Conservation (phyloP, 2,888 invertebrate genomes). For the Empis livida region DNA sequence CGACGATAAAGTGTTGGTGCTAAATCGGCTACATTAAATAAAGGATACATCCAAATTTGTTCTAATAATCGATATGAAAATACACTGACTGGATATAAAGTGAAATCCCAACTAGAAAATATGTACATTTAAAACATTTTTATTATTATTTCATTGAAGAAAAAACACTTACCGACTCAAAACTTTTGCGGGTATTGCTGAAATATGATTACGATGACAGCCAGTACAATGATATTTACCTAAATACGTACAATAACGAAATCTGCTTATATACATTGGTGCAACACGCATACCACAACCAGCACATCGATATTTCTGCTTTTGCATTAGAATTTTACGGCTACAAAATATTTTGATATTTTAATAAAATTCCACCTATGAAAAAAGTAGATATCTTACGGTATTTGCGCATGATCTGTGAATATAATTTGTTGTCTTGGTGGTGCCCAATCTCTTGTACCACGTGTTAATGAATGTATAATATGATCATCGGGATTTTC, state of each 20-base stretch:
- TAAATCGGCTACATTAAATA: slow-evolving; percentile 60
- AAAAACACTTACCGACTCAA: slow-evolving; percentile 27
- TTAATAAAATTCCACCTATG: no score
- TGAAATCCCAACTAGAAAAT: slow-evolving; percentile 33
- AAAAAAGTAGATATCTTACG: slow-evolving; percentile 22
- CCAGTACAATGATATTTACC: slow-evolving; percentile 78
- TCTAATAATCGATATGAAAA: slow-evolving; percentile 65
- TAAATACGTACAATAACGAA: slow-evolving; percentile 70
- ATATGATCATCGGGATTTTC: slow-evolving; percentile 50
- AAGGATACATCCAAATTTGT: slow-evolving; percentile 62
- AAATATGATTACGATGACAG: slow-evolving; percentile 66
- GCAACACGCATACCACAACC: slow-evolving; percentile 75
- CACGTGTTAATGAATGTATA: slow-evolving; percentile 44
- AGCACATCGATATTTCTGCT: slow-evolving; percentile 68
- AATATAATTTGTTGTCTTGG: slow-evolving; percentile 73
- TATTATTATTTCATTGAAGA: no score
- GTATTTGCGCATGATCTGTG: slow-evolving; percentile 53
- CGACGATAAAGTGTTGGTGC: slow-evolving; percentile 53
- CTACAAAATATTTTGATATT: slow-evolving; percentile 31
- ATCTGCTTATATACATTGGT: slow-evolving; percentile 54
- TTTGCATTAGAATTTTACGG: slow-evolving; percentile 48
- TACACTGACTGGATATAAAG: slow-evolving; percentile 66
- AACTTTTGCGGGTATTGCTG: slow-evolving; percentile 56
- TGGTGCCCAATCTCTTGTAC: slow-evolving; percentile 73
- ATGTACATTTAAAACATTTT: no score